Conservation (phyloP, 2,797 vertebrate species). For the Hydrolagus colliei region DNA sequence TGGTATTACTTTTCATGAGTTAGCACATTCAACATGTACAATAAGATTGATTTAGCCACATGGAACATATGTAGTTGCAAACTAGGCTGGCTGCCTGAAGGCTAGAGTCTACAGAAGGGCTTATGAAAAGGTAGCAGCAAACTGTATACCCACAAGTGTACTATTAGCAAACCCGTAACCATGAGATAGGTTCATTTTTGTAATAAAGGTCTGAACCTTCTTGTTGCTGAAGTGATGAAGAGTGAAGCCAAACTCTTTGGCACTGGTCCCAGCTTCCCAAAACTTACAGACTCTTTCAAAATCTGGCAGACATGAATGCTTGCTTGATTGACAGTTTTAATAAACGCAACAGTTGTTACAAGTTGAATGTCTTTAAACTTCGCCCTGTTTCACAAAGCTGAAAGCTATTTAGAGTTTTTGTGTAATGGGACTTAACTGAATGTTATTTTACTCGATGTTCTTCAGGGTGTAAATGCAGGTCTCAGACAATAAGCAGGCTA, state of each 20-base stretch:
- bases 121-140: not conserved
- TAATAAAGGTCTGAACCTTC: not conserved
- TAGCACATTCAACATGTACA: too few species aligned
- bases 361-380: constrained; percentile 18
- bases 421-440: not conserved
- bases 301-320: not conserved
- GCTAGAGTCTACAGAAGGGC: not conserved
- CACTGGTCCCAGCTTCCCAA: not conserved
- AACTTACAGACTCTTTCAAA: not conserved
- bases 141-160: not conserved
- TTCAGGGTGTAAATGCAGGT: not conserved
- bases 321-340: not conserved
- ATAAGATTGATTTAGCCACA: too few species aligned
- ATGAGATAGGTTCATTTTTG: not conserved
- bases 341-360: constrained; percentile 23
- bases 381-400: constrained; percentile 19
- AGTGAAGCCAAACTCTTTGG: not conserved
- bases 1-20: too few species aligned
- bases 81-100: not conserved
- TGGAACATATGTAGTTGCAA: not conserved
- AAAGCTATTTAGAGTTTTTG: constrained; percentile 21
- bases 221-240: constrained; percentile 20
- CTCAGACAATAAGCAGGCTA: not conserved
- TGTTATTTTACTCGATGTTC: not conserved
- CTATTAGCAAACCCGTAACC: not conserved